Base-by-base conservation (phyloP, 2,113 vertebrate species). In the Coryphaenoides rupestris region DNA sequence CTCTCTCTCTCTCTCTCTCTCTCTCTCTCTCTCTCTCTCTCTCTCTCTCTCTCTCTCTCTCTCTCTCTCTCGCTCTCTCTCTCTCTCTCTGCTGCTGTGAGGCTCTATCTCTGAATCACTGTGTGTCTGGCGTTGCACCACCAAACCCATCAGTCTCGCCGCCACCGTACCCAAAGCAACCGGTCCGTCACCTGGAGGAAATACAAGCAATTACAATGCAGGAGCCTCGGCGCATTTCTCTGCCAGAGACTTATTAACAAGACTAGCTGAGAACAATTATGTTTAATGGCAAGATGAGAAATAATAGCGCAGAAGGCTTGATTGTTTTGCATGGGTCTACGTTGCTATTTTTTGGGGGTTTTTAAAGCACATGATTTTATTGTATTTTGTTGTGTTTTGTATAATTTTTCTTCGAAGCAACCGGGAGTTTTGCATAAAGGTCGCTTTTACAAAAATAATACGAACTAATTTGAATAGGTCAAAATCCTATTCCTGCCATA, bases 101-200 rank as follows among this genome's bases (percentile, higher is more conserved):
- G n/a, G n/a, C 57, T 69, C 33, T 40, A 40, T 76, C 74, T 76
- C 69, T 63, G 74, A 76, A 84, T 82, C 82, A 70, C 76, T 83
- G 75, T 67, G 60, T 60, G 65, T 46, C 70, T 71, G 74, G 62
- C 47, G 66, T 79, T 71, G 73, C 13, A 65, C 72, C 66, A 69
- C 67, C 62, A 63, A 62, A 70, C 68, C 74, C 67, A 76, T 80
- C 72, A 52, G 70, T 80, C 72, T 69, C 12, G 64, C 60, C 52
- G 26, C 26, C 66, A 64, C 60, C 55, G 26, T 33, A 68, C 74
- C 62, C 71, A 72, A 76, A 75, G 55, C 56, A 69, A 57, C 60
- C 60, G 13, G 33, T n/a, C 33, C 33, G 33, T 68, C 63, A 10
- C 22, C 49, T 23, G 23, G 63, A 84, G 82, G 70, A 63, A 72